phyloP scores from a whole-genome alignment of 2,888 invertebrate species.

The Horisme vitalbata region DNA sequence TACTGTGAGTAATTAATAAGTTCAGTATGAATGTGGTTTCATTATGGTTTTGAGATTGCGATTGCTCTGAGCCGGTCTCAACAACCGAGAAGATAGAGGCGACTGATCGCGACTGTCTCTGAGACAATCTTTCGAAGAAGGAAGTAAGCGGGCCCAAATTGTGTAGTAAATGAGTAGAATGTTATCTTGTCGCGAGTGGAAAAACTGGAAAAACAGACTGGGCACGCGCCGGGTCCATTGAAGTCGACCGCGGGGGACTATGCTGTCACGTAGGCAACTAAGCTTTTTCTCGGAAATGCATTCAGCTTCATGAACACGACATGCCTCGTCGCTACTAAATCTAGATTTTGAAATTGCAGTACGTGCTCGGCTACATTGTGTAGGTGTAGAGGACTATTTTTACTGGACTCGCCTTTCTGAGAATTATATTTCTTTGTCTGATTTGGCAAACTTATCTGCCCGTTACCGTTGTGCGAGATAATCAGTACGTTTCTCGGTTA shows the following conservation, averaged over 20 bases:
- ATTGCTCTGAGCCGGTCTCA: constrained; percentile 14
- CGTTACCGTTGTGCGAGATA: constrained; percentile 31
- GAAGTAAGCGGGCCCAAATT: constrained; percentile 38
- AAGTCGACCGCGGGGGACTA: constrained; percentile 51
- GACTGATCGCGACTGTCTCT: too few relatives aligned
- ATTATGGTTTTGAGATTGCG: constrained; percentile 36
- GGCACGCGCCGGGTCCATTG: constrained; percentile 56
- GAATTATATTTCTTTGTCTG: constrained; percentile 43
- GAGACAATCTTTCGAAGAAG: constrained; percentile 38
- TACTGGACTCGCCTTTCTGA: constrained; percentile 45
- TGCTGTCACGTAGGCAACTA: constrained; percentile 59
- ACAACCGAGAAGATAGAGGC: constrained; percentile 42
- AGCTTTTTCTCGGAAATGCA: constrained; percentile 66
- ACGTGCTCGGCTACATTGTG: constrained; percentile 58
- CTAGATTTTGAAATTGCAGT: constrained; percentile 68
- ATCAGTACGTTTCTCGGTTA: constrained; percentile 30
- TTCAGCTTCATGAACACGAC: constrained; percentile 58
- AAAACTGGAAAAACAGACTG: constrained; percentile 55
- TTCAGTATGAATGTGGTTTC: constrained; percentile 45
- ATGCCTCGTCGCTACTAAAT: constrained; percentile 59
- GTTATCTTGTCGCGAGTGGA: constrained; percentile 38
- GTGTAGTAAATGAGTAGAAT: constrained; percentile 36
- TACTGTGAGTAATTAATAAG: constrained; percentile 54
- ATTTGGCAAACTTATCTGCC: constrained; percentile 42
- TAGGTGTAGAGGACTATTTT: constrained; percentile 51